These are phyloP conservation scores for Aphelenchoides bicaudatus DNA, from an alignment of 2,888 invertebrate species.

Conservation along the genomic window DNA sequence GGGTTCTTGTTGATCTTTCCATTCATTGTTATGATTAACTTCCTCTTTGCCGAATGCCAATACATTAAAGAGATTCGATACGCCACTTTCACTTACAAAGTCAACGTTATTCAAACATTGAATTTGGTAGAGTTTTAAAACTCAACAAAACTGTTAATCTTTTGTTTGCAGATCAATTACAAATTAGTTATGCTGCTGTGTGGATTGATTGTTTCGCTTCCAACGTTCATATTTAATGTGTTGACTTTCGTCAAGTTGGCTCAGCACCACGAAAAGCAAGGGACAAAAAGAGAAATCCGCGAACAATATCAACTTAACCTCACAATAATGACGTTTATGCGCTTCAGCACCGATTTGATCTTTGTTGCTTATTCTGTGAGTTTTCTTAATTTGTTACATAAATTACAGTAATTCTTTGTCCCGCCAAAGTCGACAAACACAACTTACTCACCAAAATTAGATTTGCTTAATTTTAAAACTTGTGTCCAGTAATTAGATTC, in stretches of 20 bases:
- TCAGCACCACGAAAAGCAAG: no score
- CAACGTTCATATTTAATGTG: slow-evolving; percentile 5
- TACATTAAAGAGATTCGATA: background rate
- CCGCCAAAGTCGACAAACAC: no score
- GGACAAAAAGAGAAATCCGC: background rate
- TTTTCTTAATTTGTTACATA: no score
- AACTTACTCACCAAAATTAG: no score
- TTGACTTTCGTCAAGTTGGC: background rate
- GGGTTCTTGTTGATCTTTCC: background rate
- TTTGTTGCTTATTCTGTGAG: slow-evolving; percentile 9
- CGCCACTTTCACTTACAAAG: background rate
- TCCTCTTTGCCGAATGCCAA: background rate
- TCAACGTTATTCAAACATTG: background rate
- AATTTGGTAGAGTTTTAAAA: background rate
- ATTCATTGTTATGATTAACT: background rate
- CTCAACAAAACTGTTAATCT: no score
- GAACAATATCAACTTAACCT: slow-evolving; percentile 3
- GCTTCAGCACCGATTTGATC: background rate
- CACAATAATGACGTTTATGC: background rate
- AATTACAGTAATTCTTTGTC: no score
- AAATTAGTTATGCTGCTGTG: background rate
- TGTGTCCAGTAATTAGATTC: no score
- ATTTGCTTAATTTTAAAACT: no score
- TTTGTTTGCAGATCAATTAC: background rate
- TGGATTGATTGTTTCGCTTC: background rate